A percentile compares a stretch with the other conserved stretches of the same genome.
Conservation (phyloP, 2,797 vertebrate species). For the Anguilla anguilla region DNA sequence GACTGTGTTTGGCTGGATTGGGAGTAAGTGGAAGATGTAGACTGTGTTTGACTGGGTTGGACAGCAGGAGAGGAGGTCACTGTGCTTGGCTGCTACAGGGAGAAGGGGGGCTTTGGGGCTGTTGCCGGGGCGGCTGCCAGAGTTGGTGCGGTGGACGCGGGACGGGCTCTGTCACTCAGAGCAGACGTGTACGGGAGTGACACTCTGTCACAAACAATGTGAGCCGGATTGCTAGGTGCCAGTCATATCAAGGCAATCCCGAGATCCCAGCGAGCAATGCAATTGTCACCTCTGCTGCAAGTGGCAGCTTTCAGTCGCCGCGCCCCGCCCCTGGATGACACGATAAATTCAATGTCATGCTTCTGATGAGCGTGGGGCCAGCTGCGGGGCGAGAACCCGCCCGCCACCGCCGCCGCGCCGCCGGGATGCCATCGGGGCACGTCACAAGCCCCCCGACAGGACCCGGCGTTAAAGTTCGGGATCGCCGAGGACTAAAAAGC, state of each 20-base stretch:
- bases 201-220: constrained; percentile 82
- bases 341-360: constrained; percentile 74
- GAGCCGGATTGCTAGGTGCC: constrained; percentile 78
- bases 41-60: neutral
- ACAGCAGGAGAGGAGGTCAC: neutral
- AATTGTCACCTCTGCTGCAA: constrained; percentile 79
- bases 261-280: constrained; percentile 65
- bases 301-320: constrained; percentile 81
- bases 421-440: constrained; percentile 73
- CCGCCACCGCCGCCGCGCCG: constrained; percentile 72
- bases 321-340: constrained; percentile 76
- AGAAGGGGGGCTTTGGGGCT: neutral
- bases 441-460: constrained; percentile 55
- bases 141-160: constrained; percentile 33
- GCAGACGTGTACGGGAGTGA: constrained; percentile 74
- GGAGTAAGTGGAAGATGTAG: constrained; percentile 12
- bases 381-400: constrained; percentile 61
- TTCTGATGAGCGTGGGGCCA: constrained; percentile 79
- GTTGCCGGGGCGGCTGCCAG: constrained; percentile 6
- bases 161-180: constrained; percentile 66
- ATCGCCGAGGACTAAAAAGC: constrained; percentile 56
- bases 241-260: constrained; percentile 76
- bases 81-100: neutral
- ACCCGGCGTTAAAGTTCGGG: constrained; percentile 51
- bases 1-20: constrained; percentile 8